Conservation (phyloP, 2,113 vertebrate genomes). For the Stigmatopora argus region DNA sequence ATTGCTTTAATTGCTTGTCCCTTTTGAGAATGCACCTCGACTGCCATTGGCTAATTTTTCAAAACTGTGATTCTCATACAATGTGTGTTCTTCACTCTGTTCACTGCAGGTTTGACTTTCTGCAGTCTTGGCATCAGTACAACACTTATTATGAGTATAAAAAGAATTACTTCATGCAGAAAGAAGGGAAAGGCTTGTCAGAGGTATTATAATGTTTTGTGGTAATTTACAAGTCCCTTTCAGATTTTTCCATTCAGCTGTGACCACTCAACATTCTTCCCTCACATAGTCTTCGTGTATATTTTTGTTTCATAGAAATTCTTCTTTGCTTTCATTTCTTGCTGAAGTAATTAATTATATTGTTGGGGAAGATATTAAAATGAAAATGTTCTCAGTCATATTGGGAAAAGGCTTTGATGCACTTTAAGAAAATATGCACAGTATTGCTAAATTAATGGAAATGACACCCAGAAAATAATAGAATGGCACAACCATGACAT, state of each 20-base stretch:
- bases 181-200: constrained; percentile 69
- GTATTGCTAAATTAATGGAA: background rate
- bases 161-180: constrained; percentile 96
- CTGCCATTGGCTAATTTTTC: constrained; percentile 24
- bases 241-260: background rate
- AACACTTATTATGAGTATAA: constrained; percentile 98
- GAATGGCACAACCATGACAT: background rate
- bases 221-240: background rate
- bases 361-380: background rate
- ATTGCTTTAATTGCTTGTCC: constrained; percentile 15
- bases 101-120: constrained; percentile 87
- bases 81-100: constrained; percentile 24
- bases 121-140: constrained; percentile 94
- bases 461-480: background rate
- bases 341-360: background rate
- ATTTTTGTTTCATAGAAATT: background rate
- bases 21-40: constrained; percentile 16
- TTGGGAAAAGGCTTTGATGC: background rate
- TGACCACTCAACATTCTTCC: background rate
- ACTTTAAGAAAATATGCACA: background rate
- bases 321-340: background rate
- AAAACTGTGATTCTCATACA: constrained; percentile 10
- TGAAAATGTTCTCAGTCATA: background rate
- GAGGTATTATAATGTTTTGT: constrained; percentile 56
- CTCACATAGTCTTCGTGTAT: background rate